A percentile compares a stretch with the other conserved stretches of the same genome.
These are phyloP conservation scores for Neuroterus valhalla DNA, from an alignment of 1,140 invertebrate species.

Conservation along the genomic window DNA sequence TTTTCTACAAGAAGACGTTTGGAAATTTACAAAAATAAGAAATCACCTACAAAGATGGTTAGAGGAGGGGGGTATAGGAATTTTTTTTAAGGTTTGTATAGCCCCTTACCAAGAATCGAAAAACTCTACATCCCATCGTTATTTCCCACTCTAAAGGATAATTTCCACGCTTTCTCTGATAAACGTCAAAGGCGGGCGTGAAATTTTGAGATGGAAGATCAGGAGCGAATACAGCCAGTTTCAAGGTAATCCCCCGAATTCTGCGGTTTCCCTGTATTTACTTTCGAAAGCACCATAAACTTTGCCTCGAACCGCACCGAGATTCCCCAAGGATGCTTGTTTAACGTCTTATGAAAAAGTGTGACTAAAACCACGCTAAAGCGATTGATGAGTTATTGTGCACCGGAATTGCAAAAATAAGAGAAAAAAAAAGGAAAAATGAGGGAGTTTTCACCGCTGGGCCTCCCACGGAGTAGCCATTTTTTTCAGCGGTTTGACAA, in stretches of 20 bases:
- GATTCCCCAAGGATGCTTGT: neutral
- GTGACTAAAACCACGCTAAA: neutral
- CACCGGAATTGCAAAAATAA: neutral
- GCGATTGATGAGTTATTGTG: neutral
- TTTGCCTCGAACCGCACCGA: neutral
- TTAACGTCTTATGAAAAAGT: neutral
- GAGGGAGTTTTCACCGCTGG: neutral
- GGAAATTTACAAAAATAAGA: no score
- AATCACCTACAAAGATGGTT: no score
- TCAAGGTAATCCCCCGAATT: constrained; percentile 9
- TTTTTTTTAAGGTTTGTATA: no score
- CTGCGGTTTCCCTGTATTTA: neutral
- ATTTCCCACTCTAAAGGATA: neutral
- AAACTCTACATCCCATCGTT: neutral
- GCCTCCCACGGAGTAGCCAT: neutral
- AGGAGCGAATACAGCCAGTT: neutral
- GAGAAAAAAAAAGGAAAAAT: neutral
- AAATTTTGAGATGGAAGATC: constrained; percentile 14
- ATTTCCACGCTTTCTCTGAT: constrained; percentile 6
- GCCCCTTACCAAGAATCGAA: no score
- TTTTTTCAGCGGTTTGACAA: neutral
- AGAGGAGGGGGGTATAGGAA: no score
- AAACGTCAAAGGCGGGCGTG: constrained; percentile 15
- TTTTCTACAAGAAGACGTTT: no score
- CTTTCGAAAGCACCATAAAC: constrained; percentile 5